Percentiles rank a stretch among this genome's conserved stretches.
phyloP scores from a whole-genome alignment of 2,888 invertebrate species.

The Cactoblastis cactorum region DNA sequence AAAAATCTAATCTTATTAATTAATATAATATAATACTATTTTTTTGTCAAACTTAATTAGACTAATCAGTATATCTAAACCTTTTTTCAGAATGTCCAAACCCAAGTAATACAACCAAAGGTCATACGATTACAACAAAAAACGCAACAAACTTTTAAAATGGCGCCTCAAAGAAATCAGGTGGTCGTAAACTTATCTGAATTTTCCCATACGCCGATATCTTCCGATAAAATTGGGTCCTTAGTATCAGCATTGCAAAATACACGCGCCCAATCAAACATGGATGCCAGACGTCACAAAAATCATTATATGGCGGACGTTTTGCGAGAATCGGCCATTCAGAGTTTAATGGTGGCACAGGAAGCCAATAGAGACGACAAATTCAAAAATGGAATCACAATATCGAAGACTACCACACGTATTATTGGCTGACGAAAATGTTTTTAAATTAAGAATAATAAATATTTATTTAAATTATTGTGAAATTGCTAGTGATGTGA shows the following conservation, averaged over 20 bases:
- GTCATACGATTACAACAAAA: neutral
- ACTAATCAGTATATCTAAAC: neutral
- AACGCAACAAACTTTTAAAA: neutral
- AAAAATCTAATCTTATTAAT: too few species aligned
- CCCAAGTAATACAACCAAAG: constrained; percentile 4
- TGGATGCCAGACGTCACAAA: constrained; percentile 21
- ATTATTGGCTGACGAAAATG: neutral
- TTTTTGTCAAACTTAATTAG: too few species aligned
- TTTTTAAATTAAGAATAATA: neutral
- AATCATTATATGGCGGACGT: constrained; percentile 36
- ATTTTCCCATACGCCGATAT: constrained; percentile 25
- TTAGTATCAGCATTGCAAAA: constrained; percentile 33
- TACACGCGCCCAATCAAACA: constrained; percentile 23
- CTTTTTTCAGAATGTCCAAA: neutral
- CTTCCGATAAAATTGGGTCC: constrained; percentile 27
- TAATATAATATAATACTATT: too few species aligned
- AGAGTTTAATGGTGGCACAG: constrained; percentile 37
- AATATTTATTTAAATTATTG: constrained; percentile 8
- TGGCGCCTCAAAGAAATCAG: neutral
- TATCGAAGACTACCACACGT: constrained; percentile 4
- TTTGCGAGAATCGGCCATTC: constrained; percentile 38
- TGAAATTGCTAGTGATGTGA: too few species aligned
- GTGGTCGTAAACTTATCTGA: constrained; percentile 6
- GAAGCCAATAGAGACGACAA: constrained; percentile 24
- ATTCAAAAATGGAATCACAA: constrained; percentile 7